Percentiles rank a stretch among this genome's conserved stretches.
phyloP scores from a whole-genome alignment of 53 echinoderm and acorn worm genomes.

The Luidia sarsii region DNA sequence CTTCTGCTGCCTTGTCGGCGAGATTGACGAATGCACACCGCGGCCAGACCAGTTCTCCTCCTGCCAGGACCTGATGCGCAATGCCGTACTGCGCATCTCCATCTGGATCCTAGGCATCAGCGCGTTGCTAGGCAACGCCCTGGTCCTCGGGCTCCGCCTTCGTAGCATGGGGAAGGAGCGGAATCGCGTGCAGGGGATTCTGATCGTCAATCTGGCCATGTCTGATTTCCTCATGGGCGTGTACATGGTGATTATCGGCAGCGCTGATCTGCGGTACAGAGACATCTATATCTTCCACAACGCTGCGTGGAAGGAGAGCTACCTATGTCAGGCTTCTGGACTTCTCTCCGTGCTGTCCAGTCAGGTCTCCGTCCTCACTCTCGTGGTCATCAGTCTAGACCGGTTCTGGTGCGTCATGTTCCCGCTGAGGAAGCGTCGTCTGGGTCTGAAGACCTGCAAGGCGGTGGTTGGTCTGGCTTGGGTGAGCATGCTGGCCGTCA shows the following conservation, averaged over 20 bases:
- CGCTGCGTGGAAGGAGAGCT: slow-evolving; percentile 57
- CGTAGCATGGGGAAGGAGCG: neutral
- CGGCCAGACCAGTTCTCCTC: slow-evolving; percentile 65
- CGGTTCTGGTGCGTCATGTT: slow-evolving; percentile 72
- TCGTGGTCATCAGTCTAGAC: slow-evolving; percentile 74
- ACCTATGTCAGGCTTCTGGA: slow-evolving; percentile 62
- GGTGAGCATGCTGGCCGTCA: slow-evolving; percentile 53
- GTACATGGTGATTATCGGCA: slow-evolving; percentile 74
- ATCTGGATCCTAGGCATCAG: slow-evolving; percentile 70
- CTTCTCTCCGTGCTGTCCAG: slow-evolving; percentile 71
- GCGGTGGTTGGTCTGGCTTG: slow-evolving; percentile 43
- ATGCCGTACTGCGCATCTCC: slow-evolving; percentile 50
- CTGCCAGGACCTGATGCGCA: slow-evolving; percentile 69
- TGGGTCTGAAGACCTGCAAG: slow-evolving; percentile 35
- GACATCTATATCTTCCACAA: slow-evolving; percentile 64
- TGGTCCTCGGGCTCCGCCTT: slow-evolving; percentile 50
- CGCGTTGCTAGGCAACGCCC: slow-evolving; percentile 59
- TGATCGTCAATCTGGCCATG: slow-evolving; percentile 73
- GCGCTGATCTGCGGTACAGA: slow-evolving; percentile 61
- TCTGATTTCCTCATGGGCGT: slow-evolving; percentile 83
- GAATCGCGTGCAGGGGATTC: slow-evolving; percentile 50
- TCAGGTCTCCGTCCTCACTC: slow-evolving; percentile 70
- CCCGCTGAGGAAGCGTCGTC: slow-evolving; percentile 42
- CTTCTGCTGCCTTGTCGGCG: slow-evolving; percentile 60
- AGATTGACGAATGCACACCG: slow-evolving; percentile 51